Conservation (phyloP, 2,113 vertebrate genomes). For the Synodontis membranacea region DNA sequence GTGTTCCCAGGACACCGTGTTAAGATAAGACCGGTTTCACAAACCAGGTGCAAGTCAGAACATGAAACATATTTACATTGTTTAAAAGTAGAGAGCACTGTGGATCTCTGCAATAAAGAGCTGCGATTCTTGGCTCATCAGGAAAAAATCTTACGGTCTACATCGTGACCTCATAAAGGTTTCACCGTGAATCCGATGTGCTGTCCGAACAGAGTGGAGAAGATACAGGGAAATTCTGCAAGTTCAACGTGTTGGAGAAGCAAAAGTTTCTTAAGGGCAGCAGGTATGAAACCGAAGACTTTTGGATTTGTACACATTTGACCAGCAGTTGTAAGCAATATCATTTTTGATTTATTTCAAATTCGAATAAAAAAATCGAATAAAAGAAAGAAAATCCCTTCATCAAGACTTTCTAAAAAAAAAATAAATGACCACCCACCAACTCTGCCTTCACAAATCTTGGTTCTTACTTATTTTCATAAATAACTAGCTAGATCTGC, state of each 20-base stretch:
- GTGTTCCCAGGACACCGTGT: neutral
- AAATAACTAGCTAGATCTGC: neutral
- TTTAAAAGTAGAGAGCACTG: neutral
- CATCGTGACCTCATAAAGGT: too few relatives aligned
- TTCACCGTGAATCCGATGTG: neutral
- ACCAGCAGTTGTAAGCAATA: neutral
- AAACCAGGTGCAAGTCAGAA: slow-evolving; percentile 2
- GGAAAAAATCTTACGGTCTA: neutral
- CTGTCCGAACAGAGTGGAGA: neutral
- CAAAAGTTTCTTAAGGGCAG: neutral
- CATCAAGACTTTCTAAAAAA: neutral
- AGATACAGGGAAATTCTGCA: neutral
- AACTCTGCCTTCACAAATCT: neutral
- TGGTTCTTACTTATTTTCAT: neutral
- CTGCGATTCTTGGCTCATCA: neutral
- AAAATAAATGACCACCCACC: neutral
- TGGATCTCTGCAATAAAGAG: neutral
- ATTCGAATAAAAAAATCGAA: too few relatives aligned
- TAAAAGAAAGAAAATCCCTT: neutral
- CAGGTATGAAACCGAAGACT: neutral
- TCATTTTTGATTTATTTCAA: too few relatives aligned
- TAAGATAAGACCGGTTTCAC: slow-evolving; percentile 22
- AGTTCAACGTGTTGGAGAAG: neutral
- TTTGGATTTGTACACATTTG: neutral
- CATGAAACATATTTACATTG: neutral